phyloP scores from a whole-genome alignment of 2,797 vertebrate species.

The Eulemur rubriventer region DNA sequence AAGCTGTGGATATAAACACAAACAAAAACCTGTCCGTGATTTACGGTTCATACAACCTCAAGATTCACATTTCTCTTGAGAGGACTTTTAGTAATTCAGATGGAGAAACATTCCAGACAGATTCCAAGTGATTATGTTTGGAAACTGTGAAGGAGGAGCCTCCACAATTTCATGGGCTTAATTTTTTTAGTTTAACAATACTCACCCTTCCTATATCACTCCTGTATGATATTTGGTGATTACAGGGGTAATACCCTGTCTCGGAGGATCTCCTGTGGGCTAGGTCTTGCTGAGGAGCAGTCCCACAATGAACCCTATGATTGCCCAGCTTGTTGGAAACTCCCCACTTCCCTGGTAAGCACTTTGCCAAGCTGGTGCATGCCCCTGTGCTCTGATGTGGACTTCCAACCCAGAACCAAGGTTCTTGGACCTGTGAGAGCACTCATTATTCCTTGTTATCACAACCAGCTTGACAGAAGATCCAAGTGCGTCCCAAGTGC shows the following conservation, averaged over 20 bases:
- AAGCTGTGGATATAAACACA: not conserved
- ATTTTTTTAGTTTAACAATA: not conserved
- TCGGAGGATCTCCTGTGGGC: not conserved
- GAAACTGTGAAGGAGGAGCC: not conserved
- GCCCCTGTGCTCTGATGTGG: not conserved
- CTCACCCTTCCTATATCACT: accelerated
- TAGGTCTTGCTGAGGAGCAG: not conserved
- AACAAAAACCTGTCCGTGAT: not conserved
- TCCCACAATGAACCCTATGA: not conserved
- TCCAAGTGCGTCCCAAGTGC: accelerated
- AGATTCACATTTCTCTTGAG: not conserved
- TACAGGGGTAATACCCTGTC: too few relatives aligned
- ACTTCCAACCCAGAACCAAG: not conserved
- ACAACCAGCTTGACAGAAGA: not conserved
- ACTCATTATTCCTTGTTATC: not conserved
- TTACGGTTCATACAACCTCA: not conserved
- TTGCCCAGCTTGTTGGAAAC: not conserved
- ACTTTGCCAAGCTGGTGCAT: not conserved
- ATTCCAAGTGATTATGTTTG: not conserved
- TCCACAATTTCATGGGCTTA: not conserved
- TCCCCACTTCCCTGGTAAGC: not conserved
- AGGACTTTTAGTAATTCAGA: not conserved
- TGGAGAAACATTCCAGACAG: not conserved
- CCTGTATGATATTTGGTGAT: not conserved
- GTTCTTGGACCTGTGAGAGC: not conserved